Evolutionary conservation across 2,888 invertebrate genomes (phyloP).

Genomic region (Atrina japonica): DNA sequence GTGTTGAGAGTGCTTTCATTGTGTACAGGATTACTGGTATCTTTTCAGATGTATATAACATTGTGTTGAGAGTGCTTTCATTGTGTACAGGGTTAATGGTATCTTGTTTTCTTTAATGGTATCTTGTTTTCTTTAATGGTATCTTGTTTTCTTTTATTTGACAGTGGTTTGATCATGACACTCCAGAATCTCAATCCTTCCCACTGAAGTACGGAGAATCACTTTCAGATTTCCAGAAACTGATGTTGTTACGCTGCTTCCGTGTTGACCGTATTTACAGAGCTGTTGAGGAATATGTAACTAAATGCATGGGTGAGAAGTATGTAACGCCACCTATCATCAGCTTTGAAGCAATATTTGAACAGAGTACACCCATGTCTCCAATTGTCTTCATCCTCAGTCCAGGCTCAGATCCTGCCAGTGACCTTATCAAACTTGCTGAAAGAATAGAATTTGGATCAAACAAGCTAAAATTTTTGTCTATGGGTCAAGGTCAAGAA

Average conservation of each 20-base stretch:
- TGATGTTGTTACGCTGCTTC: slow-evolving; percentile 94
- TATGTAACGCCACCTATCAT: slow-evolving; percentile 94
- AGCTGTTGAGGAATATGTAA: slow-evolving; percentile 92
- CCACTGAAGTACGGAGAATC: slow-evolving; percentile 87
- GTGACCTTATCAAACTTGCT: slow-evolving; percentile 81
- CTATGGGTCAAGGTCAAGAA: slow-evolving; percentile 82
- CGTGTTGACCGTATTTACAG: slow-evolving; percentile 93
- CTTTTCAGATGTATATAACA: too few relatives aligned
- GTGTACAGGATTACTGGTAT: too few relatives aligned
- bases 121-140: too few relatives aligned
- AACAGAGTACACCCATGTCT: slow-evolving; percentile 89
- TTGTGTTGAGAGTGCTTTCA: too few relatives aligned
- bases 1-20: too few relatives aligned
- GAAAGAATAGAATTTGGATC: slow-evolving; percentile 80
- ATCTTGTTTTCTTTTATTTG: not conserved
- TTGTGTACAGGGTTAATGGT: too few relatives aligned
- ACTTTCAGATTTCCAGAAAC: slow-evolving; percentile 85
- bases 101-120: too few relatives aligned
- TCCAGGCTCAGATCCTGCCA: slow-evolving; percentile 81
- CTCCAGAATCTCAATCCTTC: slow-evolving; percentile 87
- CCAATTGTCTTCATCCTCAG: slow-evolving; percentile 81
- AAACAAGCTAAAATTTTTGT: slow-evolving; percentile 81
- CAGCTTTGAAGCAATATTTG: slow-evolving; percentile 91
- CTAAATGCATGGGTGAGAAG: slow-evolving; percentile 91
- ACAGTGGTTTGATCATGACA: slow-evolving; percentile 92